Conservation (phyloP, 2,113 vertebrate genomes). For the Carettochelys insculpta region DNA sequence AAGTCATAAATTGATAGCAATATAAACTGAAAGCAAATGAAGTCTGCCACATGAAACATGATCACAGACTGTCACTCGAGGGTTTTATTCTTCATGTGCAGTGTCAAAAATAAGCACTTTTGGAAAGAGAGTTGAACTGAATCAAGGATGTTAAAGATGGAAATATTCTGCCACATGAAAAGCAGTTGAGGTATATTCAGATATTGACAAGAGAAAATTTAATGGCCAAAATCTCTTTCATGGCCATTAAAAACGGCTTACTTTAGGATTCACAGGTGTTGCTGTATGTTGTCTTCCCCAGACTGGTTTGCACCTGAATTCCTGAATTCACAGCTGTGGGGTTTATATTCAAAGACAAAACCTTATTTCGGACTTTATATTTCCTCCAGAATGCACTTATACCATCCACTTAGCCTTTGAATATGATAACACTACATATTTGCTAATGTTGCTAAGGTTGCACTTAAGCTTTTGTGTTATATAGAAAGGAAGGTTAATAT, state of each 20-base stretch:
- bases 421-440: not conserved
- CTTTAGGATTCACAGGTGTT: constrained; percentile 5
- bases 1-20: constrained; percentile 70
- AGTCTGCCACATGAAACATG: constrained; percentile 67
- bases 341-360: not conserved
- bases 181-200: constrained; percentile 6
- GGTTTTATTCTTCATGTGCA: constrained; percentile 57
- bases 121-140: constrained; percentile 37
- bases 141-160: constrained; percentile 30
- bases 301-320: not conserved
- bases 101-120: constrained; percentile 64
- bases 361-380: not conserved
- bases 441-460: not conserved
- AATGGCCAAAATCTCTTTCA: constrained; percentile 50
- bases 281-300: not conserved
- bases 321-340: constrained; percentile 1
- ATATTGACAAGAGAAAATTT: constrained; percentile 44
- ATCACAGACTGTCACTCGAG: constrained; percentile 69
- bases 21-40: constrained; percentile 70
- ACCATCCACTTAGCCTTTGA: not conserved
- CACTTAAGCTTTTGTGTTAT: not conserved
- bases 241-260: not conserved
- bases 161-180: constrained; percentile 48
- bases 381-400: not conserved
- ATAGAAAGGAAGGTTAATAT: not conserved